Evolutionary conservation across 2,888 invertebrate species (phyloP).

Genomic region (Drosophila emarginata): DNA sequence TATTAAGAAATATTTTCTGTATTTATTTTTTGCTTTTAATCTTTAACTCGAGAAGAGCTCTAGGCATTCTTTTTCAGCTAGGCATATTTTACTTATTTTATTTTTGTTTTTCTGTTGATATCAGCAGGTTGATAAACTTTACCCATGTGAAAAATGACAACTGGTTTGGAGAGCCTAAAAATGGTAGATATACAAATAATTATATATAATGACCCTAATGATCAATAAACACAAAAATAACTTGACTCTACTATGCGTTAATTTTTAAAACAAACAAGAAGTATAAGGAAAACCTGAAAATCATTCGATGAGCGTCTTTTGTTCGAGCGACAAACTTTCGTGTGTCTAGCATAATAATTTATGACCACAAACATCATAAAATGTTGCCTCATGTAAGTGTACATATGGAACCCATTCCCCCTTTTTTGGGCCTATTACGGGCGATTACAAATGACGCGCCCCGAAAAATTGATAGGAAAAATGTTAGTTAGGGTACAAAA

Average conservation of each 20-base stretch:
- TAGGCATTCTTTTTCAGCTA: conserved; percentile 39
- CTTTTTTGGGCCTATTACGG: conserved; percentile 38
- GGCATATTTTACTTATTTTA: conserved; percentile 10
- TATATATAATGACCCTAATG: conserved; percentile 67
- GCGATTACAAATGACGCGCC: conserved; percentile 62
- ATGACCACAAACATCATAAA: conserved; percentile 53
- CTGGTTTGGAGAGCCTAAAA: conserved; percentile 38
- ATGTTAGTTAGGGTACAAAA: neutral
- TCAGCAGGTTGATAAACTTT: conserved; percentile 65
- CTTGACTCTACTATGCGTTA: conserved; percentile 49
- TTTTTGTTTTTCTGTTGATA: conserved; percentile 43
- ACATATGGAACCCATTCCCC: neutral
- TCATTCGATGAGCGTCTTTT: conserved; percentile 20
- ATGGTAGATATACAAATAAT: conserved; percentile 53
- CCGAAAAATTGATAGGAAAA: conserved; percentile 60
- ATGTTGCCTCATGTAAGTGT: conserved; percentile 32
- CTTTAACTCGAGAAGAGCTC: conserved; percentile 21
- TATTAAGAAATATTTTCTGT: conserved; percentile 49
- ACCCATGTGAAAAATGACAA: conserved; percentile 64
- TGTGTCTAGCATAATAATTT: conserved; percentile 67
- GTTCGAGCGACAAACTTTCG: conserved; percentile 1
- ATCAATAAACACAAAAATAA: conserved; percentile 58
- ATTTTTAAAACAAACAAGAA: conserved; percentile 67
- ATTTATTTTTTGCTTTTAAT: conserved; percentile 54
- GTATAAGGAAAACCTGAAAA: conserved; percentile 28